These are phyloP conservation scores for Pholis gunnellus DNA, from an alignment of 2,113 vertebrate species.

Conservation along the genomic window DNA sequence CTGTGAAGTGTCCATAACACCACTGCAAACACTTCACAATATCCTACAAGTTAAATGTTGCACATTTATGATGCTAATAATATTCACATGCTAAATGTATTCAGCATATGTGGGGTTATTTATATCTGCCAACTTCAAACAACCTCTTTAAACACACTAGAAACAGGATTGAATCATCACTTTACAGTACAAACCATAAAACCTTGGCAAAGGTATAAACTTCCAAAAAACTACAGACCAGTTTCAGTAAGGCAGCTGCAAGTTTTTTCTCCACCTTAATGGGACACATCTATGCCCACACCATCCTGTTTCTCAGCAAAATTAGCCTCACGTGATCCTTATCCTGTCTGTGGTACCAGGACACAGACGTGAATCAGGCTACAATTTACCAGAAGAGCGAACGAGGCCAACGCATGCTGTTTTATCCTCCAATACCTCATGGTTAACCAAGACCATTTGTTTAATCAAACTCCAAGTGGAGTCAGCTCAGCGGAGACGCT, in stretches of 20 bases:
- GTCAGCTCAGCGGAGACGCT: constrained; percentile 32
- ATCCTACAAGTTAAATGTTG: constrained; percentile 1
- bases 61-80: neutral
- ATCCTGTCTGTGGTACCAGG: constrained; percentile 17
- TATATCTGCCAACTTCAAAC: constrained; percentile 3
- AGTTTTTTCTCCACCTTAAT: neutral
- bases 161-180: constrained; percentile 7
- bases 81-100: constrained; percentile 10
- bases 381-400: constrained; percentile 26
- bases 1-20: neutral
- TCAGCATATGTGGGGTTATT: constrained; percentile 5
- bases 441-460: constrained; percentile 41
- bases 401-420: constrained; percentile 17
- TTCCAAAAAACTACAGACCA: neutral
- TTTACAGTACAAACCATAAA: neutral
- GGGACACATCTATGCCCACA: neutral
- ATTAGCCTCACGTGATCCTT: constrained; percentile 41
- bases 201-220: neutral
- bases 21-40: constrained; percentile 15
- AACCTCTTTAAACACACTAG: neutral
- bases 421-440: constrained; percentile 45
- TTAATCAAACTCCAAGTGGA: constrained; percentile 56
- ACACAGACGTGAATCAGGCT: constrained; percentile 22
- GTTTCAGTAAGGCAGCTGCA: neutral
- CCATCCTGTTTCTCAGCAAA: constrained; percentile 25